phyloP scores from a whole-genome alignment of 2,113 vertebrate genomes.

The Coptodon bakossiorum region DNA sequence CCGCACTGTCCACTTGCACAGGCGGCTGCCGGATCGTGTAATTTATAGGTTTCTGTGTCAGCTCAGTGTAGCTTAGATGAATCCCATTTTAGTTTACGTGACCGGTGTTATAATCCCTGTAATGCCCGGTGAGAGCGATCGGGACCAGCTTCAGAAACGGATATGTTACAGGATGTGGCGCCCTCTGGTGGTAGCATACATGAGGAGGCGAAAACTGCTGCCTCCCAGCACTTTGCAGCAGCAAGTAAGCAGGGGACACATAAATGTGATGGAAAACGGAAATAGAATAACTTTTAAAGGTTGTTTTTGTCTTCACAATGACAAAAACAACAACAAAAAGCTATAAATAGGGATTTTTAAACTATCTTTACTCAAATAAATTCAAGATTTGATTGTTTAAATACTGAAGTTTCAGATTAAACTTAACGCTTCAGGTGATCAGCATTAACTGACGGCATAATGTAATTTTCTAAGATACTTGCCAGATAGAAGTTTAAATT shows the following conservation, averaged over 20 bases:
- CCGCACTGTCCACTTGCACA: background rate
- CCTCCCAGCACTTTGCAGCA: background rate
- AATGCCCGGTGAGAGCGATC: background rate
- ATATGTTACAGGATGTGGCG: slow-evolving; percentile 2
- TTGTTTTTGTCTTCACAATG: background rate
- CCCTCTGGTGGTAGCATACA: slow-evolving; percentile 31
- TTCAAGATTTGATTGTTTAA: background rate
- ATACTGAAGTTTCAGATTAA: background rate
- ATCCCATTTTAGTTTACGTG: slow-evolving; percentile 24
- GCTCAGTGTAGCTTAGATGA: background rate
- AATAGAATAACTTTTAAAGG: background rate
- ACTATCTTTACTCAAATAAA: background rate
- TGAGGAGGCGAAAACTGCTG: background rate
- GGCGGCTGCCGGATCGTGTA: background rate
- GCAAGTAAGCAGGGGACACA: background rate
- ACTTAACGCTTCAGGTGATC: background rate
- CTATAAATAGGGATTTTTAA: background rate
- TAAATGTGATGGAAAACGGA: background rate
- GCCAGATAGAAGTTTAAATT: background rate
- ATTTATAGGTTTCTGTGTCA: slow-evolving; percentile 54
- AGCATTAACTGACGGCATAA: background rate
- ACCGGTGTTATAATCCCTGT: slow-evolving; percentile 26
- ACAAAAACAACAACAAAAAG: background rate
- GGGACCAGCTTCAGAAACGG: background rate
- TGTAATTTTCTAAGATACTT: background rate